These are phyloP conservation scores for Patella pellucida DNA, from an alignment of 2,888 invertebrate genomes.

Conservation along the genomic window DNA sequence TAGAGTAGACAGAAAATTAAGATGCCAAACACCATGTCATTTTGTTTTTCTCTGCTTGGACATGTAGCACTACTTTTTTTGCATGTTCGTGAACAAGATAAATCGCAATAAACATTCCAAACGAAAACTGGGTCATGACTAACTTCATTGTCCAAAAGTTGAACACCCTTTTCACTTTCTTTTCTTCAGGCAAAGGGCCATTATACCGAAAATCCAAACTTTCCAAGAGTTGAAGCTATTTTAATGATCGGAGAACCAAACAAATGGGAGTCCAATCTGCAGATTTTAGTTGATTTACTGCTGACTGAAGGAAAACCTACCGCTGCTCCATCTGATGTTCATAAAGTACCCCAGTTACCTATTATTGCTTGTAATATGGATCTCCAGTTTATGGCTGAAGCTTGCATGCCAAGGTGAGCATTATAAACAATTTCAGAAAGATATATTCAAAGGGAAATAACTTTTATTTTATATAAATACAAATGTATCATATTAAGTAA, in stretches of 20 bases:
- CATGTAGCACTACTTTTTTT: too few relatives aligned
- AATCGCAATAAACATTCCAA: too few relatives aligned
- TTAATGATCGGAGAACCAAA: constrained; percentile 69
- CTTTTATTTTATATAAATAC: too few relatives aligned
- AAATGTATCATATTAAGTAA: too few relatives aligned
- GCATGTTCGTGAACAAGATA: too few relatives aligned
- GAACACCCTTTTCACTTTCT: too few relatives aligned
- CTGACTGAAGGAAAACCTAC: constrained; percentile 69
- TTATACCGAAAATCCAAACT: constrained; percentile 50
- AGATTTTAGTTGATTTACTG: constrained; percentile 69
- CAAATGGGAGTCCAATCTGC: constrained; percentile 69
- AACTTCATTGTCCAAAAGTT: too few relatives aligned
- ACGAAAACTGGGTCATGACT: too few relatives aligned
- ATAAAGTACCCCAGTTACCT: constrained; percentile 60
- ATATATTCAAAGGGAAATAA: neutral
- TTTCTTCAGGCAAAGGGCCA: constrained; percentile 37
- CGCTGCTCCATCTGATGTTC: constrained; percentile 48
- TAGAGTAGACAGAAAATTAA: too few relatives aligned
- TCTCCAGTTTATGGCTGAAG: constrained; percentile 70
- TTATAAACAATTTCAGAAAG: neutral
- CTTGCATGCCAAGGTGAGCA: constrained; percentile 67
- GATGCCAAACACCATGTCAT: too few relatives aligned
- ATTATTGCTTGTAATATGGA: constrained; percentile 71
- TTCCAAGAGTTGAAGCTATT: constrained; percentile 61
- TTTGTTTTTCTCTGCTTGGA: too few relatives aligned